phyloP scores from a whole-genome alignment of 2,797 vertebrate species.

The Helarctos malayanus region DNA sequence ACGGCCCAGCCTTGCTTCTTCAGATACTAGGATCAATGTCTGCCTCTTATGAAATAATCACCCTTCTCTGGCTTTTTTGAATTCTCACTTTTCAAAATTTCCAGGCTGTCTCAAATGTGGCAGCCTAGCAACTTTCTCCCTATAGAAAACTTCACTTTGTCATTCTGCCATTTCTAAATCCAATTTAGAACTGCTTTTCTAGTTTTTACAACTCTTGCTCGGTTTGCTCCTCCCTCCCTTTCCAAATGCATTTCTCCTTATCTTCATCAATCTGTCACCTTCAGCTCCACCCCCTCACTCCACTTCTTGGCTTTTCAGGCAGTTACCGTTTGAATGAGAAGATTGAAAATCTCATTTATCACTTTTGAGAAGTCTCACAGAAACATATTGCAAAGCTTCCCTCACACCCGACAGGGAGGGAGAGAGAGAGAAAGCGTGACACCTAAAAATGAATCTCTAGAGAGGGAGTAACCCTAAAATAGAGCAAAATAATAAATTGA shows the following conservation, averaged over 20 bases:
- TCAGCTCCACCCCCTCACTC: slow-evolving; percentile 73
- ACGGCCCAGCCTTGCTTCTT: background rate
- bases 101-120: slow-evolving; percentile 46
- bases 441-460: slow-evolving; percentile 69
- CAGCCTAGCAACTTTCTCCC: slow-evolving; percentile 63
- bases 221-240: slow-evolving; percentile 65
- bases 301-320: slow-evolving; percentile 74
- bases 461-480: slow-evolving; percentile 31
- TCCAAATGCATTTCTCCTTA: slow-evolving; percentile 79
- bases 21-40: background rate
- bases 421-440: background rate
- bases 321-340: slow-evolving; percentile 73
- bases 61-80: slow-evolving; percentile 6
- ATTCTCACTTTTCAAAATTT: slow-evolving; percentile 66
- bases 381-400: slow-evolving; percentile 77
- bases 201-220: slow-evolving; percentile 79
- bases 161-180: slow-evolving; percentile 76
- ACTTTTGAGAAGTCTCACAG: slow-evolving; percentile 74
- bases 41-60: background rate
- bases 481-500: slow-evolving; percentile 10
- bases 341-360: slow-evolving; percentile 78
- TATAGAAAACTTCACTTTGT: slow-evolving; percentile 64
- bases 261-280: slow-evolving; percentile 79
- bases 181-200: slow-evolving; percentile 79
- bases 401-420: background rate